A percentile compares a stretch with the other conserved stretches of the same genome.
Conservation (phyloP, 2,797 vertebrate species). For the Molossus molossus region DNA sequence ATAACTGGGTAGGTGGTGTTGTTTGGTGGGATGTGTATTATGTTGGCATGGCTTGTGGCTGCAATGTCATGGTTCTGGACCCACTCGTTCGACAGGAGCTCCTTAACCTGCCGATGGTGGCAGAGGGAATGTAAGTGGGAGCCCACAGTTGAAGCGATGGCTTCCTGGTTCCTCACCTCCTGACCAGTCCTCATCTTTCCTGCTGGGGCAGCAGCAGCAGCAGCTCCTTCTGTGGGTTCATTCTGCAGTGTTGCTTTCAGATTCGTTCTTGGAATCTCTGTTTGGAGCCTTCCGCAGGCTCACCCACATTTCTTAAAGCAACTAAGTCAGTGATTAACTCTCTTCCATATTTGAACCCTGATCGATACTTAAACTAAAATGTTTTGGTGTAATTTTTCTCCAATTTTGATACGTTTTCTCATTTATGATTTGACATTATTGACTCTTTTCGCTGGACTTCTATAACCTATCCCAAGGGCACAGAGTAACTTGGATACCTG, state of each 20-base stretch:
- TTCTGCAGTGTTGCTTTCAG: neutral
- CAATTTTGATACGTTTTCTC: conserved; percentile 20
- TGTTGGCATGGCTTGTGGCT: neutral
- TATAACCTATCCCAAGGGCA: neutral
- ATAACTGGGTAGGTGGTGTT: neutral
- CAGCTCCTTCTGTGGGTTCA: neutral
- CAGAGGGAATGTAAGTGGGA: neutral
- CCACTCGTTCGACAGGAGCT: neutral
- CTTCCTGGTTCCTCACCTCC: neutral
- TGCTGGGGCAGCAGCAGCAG: neutral
- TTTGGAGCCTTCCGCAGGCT: neutral
- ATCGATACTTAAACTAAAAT: conserved; percentile 13
- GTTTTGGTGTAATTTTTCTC: conserved; percentile 27
- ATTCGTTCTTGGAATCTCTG: neutral
- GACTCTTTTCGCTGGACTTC: conserved; percentile 18
- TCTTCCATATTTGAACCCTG: conserved; percentile 20
- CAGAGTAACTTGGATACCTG: neutral
- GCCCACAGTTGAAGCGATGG: neutral
- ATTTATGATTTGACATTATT: conserved; percentile 64
- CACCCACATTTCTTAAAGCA: conserved; percentile 37
- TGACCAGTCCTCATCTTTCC: neutral
- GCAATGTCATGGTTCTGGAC: neutral
- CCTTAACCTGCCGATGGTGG: neutral
- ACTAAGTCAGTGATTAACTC: conserved; percentile 11
- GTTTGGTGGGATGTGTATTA: neutral